A percentile compares a stretch with the other conserved stretches of the same genome.
phyloP scores from a whole-genome alignment of 2,888 invertebrate genomes.

The Scrobipalpa atriplicella region DNA sequence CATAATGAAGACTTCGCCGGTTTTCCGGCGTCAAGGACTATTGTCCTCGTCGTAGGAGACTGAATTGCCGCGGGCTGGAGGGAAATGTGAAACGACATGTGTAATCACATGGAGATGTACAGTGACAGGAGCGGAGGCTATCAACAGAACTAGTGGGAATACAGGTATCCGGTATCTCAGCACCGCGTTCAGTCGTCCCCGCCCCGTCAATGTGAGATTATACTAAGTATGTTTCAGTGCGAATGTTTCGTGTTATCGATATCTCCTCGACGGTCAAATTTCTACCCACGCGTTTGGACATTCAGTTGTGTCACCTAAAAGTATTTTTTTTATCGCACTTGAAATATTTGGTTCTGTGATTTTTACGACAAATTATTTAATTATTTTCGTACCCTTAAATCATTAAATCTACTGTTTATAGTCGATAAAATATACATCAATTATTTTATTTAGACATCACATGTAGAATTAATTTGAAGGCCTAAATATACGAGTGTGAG shows the following conservation, averaged over 20 bases:
- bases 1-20: conserved; percentile 69
- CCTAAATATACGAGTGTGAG: conserved; percentile 19
- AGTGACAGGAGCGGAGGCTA: too few species aligned
- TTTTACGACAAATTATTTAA: conserved; percentile 27
- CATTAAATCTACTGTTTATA: conserved; percentile 6
- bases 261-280: conserved; percentile 5
- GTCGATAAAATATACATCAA: conserved; percentile 18
- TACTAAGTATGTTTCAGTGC: conserved; percentile 62
- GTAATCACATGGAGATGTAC: too few species aligned
- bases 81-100: background rate
- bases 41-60: conserved; percentile 54
- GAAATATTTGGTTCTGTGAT: conserved; percentile 32
- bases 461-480: conserved; percentile 22
- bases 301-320: background rate
- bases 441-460: conserved; percentile 24
- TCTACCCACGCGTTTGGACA: background rate
- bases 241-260: conserved; percentile 45
- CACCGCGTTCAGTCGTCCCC: background rate
- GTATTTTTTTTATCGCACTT: conserved; percentile 25
- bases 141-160: background rate
- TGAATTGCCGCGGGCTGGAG: background rate
- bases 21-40: conserved; percentile 68
- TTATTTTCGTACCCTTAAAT: conserved; percentile 16
- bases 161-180: background rate
- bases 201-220: conserved; percentile 72